phyloP scores from a whole-genome alignment of 2,888 invertebrate species.

The Cephonodes hylas region DNA sequence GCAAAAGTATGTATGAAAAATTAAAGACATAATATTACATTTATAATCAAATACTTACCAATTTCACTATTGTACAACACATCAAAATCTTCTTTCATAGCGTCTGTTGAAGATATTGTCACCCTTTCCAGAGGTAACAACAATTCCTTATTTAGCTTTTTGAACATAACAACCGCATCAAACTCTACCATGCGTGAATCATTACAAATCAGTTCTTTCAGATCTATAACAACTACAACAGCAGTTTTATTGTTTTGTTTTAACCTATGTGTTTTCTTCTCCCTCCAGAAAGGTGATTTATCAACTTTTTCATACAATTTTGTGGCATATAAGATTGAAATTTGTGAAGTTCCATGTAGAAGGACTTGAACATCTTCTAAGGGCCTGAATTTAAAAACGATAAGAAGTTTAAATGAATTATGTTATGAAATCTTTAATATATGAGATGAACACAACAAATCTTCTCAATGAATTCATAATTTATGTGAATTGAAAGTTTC shows the following conservation, averaged over 20 bases:
- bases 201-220: slow-evolving; percentile 48
- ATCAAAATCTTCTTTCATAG: slow-evolving; percentile 56
- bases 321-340: slow-evolving; percentile 52
- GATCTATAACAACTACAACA: slow-evolving; percentile 43
- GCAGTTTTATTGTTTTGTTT: slow-evolving; percentile 31
- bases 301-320: slow-evolving; percentile 46
- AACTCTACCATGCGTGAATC: slow-evolving; percentile 47
- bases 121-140: slow-evolving; percentile 55
- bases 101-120: slow-evolving; percentile 43
- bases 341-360: slow-evolving; percentile 35
- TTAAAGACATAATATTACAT: too few relatives aligned
- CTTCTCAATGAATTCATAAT: too few relatives aligned
- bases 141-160: slow-evolving; percentile 35
- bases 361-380: slow-evolving; percentile 51
- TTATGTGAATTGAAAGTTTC: too few relatives aligned
- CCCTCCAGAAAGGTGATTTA: slow-evolving; percentile 48
- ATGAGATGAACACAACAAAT: too few relatives aligned
- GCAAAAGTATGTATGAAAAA: too few relatives aligned
- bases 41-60: slow-evolving; percentile 36
- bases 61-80: slow-evolving; percentile 34
- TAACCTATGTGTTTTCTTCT: slow-evolving; percentile 32
- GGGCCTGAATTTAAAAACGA: slow-evolving; percentile 38
- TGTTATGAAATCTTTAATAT: too few relatives aligned
- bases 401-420: background rate
- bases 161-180: slow-evolving; percentile 49